A percentile compares a stretch with the other conserved stretches of the same genome.
phyloP scores from a whole-genome alignment of 2,797 vertebrate genomes.

The Pogoniulus pusillus region DNA sequence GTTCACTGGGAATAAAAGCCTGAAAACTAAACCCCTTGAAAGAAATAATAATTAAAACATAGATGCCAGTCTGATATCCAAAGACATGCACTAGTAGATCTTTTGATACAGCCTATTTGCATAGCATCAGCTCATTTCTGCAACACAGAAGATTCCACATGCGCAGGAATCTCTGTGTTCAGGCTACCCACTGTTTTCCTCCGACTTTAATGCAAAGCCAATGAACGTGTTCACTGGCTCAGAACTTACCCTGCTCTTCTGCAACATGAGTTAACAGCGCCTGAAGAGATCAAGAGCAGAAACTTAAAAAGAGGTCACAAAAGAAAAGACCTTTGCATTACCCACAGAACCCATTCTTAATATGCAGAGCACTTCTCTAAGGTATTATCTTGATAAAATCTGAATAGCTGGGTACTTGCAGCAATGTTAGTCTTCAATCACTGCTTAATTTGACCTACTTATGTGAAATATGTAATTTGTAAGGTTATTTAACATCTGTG shows the following conservation, averaged over 20 bases:
- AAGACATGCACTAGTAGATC: not conserved
- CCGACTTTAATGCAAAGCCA: not conserved
- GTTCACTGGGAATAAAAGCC: not conserved
- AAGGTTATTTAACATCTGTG: constrained; percentile 37
- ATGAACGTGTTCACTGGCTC: not conserved
- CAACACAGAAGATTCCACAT: not conserved
- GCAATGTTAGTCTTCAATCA: constrained; percentile 50
- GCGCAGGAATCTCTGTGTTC: not conserved
- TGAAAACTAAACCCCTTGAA: not conserved
- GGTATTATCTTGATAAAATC: constrained; percentile 46
- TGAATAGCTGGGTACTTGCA: constrained; percentile 4
- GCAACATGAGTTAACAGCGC: not conserved
- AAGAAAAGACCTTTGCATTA: constrained; percentile 24
- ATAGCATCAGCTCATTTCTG: not conserved
- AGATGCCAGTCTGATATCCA: not conserved
- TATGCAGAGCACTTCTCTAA: constrained; percentile 32
- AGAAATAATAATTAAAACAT: not conserved
- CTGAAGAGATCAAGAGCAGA: not conserved
- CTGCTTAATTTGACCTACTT: constrained; percentile 46
- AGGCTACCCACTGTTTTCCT: not conserved
- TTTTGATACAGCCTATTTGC: not conserved
- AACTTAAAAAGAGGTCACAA: constrained; percentile 14
- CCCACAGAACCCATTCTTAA: not conserved
- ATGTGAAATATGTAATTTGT: constrained; percentile 34
- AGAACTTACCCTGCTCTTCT: not conserved